A percentile compares a stretch with the other conserved stretches of the same genome.
Conservation (phyloP, 2,888 invertebrate species). For the Calameuta idolon region DNA sequence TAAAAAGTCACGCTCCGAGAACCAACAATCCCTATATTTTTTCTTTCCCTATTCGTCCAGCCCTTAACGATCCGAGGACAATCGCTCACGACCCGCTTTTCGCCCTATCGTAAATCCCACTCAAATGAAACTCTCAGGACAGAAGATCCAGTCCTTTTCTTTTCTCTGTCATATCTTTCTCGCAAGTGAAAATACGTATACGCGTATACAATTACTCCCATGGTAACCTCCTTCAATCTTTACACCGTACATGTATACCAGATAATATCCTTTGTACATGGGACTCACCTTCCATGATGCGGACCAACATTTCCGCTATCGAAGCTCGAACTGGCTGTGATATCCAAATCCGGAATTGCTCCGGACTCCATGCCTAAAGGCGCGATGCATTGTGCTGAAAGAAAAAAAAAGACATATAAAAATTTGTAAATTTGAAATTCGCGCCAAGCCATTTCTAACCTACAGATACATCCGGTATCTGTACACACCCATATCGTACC, state of each 20-base stretch:
- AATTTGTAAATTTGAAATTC: neutral
- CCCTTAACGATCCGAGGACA: neutral
- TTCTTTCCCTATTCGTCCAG: neutral
- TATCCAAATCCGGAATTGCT: conserved; percentile 82
- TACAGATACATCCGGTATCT: neutral
- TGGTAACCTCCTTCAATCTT: neutral
- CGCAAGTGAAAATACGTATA: neutral
- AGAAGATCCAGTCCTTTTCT: neutral
- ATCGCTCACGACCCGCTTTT: neutral
- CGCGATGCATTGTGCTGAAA: conserved; percentile 83
- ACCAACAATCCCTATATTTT: neutral
- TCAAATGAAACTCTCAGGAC: neutral
- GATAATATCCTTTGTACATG: neutral
- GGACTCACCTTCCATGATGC: conserved; percentile 82
- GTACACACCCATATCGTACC: neutral
- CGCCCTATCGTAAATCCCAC: neutral
- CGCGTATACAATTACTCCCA: neutral
- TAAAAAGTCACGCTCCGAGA: conserved; percentile 5
- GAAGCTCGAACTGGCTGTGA: conserved; percentile 87
- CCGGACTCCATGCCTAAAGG: conserved; percentile 90
- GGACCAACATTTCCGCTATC: conserved; percentile 88
- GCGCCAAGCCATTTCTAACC: neutral
- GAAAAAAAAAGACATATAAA: conserved; percentile 41
- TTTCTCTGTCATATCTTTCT: neutral
- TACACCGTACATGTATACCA: neutral